phyloP scores from a whole-genome alignment of 2,888 invertebrate species.

The Cepaea hortensis region DNA sequence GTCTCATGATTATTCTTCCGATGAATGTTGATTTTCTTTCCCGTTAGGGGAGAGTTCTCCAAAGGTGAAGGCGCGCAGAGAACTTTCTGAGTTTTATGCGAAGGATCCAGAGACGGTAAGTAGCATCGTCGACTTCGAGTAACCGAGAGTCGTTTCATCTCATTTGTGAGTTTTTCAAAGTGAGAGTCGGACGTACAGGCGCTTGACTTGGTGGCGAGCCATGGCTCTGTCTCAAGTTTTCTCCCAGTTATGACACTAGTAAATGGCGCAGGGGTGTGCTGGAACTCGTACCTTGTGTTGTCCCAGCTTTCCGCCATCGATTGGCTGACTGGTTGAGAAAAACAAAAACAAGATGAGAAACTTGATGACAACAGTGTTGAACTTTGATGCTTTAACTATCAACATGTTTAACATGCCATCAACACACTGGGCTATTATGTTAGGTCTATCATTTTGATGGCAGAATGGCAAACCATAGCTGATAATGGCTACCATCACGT shows the following conservation, averaged over 20 bases:
- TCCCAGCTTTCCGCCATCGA: not conserved
- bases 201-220: not conserved
- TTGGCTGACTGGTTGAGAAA: not conserved
- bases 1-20: not conserved
- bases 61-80: not conserved
- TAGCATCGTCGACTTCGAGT: not conserved
- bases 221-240: not conserved
- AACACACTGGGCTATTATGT: too few relatives aligned
- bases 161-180: not conserved
- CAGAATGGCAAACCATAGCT: too few relatives aligned
- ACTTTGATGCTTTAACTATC: not conserved
- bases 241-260: not conserved
- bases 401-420: too few relatives aligned
- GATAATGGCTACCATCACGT: too few relatives aligned
- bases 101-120: not conserved
- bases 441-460: too few relatives aligned
- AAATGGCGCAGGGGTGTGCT: not conserved
- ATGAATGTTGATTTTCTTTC: constrained; percentile 2
- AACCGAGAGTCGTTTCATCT: not conserved
- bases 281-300: not conserved
- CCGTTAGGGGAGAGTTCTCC: not conserved
- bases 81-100: not conserved
- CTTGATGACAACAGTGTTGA: not conserved
- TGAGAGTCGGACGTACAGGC: not conserved
- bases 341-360: not conserved